These are phyloP conservation scores for Thysanoteuthis rhombus DNA, from an alignment of 2,888 invertebrate genomes.

Conservation along the genomic window DNA sequence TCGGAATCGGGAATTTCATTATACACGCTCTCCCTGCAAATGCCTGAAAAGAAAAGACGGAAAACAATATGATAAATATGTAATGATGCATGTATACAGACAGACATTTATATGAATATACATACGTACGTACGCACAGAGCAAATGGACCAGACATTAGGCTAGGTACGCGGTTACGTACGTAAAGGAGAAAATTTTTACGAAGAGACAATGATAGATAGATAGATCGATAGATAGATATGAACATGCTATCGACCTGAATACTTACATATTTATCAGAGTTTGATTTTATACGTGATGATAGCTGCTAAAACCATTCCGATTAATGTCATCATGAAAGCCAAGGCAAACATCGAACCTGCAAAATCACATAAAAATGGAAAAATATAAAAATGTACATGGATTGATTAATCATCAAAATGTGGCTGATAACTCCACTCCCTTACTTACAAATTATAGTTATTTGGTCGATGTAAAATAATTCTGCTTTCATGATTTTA, in stretches of 20 bases:
- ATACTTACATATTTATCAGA: neutral
- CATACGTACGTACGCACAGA: too few relatives aligned
- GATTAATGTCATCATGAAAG: neutral
- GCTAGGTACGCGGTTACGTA: too few relatives aligned
- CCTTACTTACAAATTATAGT: too few relatives aligned
- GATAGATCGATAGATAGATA: neutral
- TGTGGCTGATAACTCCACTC: too few relatives aligned
- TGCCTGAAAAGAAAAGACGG: neutral
- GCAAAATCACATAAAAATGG: neutral
- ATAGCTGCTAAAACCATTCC: neutral
- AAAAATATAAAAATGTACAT: neutral
- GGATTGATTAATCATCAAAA: too few relatives aligned
- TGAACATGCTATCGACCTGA: neutral
- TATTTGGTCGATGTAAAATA: too few relatives aligned
- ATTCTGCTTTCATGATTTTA: too few relatives aligned
- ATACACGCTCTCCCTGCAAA: neutral
- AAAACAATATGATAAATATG: neutral
- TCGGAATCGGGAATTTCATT: neutral
- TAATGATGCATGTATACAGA: neutral
- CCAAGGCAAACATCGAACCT: neutral
- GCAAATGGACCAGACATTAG: too few relatives aligned
- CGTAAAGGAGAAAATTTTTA: too few relatives aligned
- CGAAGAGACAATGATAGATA: neutral
- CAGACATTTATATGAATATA: neutral
- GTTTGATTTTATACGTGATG: neutral